Evolutionary conservation across 2,113 vertebrate species (phyloP), one percentile per base, ranked within the genome.

Genomic region (Syrrhaptes paradoxus): DNA sequence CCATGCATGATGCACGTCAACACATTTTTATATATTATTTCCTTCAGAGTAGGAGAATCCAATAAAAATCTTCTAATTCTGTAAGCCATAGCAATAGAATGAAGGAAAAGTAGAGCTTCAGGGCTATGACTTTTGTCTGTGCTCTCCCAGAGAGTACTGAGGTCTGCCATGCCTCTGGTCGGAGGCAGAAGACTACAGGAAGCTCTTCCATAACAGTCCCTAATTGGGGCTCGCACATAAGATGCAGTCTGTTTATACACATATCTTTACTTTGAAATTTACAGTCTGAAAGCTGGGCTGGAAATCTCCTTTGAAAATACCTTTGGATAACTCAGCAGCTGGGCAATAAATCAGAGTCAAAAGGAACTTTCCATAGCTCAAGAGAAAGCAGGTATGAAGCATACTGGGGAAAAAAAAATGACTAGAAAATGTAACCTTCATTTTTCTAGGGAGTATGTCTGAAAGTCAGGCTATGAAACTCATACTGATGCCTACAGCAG

Each of bases 1-100:
- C 13, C n/a, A 18, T 0, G 0, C 12, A 36, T 0, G 4, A 7
- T 2, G 22, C 26, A 17, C 1, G 9, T 8, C 9, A 86, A 48
- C 41, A 36, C 0, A 0, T 52, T 65, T 87, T 65, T 25, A 52
- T 3, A 18, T 5, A 12, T 6, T 0, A 32, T 25, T 55, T 87
- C 22, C 61, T 49, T 61, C 61, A n/a, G 54, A 75, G 45, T 2
- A 19, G 24, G 20, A 41, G 17, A 34, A 45, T 17, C 9, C 67
- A 29, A 24, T 14, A 41, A 49, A 87, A 73, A 61, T 2, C 24
- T 66, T 70, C 65, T 52, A 68, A n/a, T 61, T 52, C 57, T 31
- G 6, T 3, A 68, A 25, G 55, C 36, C 28, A 43, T 0, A 32
- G 41, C 20, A 89, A 75, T 0, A 28, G 29, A 14, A 21, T 0